Evolutionary conservation across 2,888 invertebrate species (phyloP), one percentile per base, ranked within the genome.

Genomic region (Macrophya annulata): DNA sequence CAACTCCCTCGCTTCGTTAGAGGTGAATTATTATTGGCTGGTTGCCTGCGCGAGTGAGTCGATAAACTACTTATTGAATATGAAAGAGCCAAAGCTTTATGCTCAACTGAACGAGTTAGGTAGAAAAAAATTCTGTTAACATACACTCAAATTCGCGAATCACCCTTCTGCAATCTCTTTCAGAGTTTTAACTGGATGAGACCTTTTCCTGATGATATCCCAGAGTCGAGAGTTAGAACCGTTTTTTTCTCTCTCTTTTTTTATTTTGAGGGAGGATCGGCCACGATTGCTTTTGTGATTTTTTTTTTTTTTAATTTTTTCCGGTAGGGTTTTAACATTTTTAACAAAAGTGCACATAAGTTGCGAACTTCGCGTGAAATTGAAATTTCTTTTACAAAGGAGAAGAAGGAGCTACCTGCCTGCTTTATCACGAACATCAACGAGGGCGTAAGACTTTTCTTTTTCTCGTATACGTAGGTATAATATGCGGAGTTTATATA

Each of bases 371-470:
- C 17, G 77, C 72, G 72, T 77, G 77, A 77, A 77, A 77, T 77
- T 77, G 77, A 48, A 77, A 77, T 77, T 77, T 37, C 55, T 55
- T 77, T 77, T 37, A 55, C 37, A 77, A 55, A 77, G 55, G 55
- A 72, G 31, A 9, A 37, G 31, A n/a, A 40, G 51, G 25, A 51
- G 77, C 31, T 77, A 37, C 51, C 12, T n/a, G 21, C 48, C 51
- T 77, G 55, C 77, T 55, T 77, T 77, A 77, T 77, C 77, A 15
- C 77, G 77, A 17, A 51, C 77, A 77, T 77, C 77, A 77, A 77
- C 77, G 45, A 48, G 74, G 45, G n/a, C 40, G n/a, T 43, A 72
- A n/a, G 25, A 21, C 21, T 45, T 40, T 45, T 43, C 31, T 77
- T 77, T 48, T 31, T 31, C 55, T 55, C 31, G 12, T 37, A 31